These are phyloP conservation scores for Danio jaintianensis DNA, from an alignment of 2,797 vertebrate species.

Conservation along the genomic window DNA sequence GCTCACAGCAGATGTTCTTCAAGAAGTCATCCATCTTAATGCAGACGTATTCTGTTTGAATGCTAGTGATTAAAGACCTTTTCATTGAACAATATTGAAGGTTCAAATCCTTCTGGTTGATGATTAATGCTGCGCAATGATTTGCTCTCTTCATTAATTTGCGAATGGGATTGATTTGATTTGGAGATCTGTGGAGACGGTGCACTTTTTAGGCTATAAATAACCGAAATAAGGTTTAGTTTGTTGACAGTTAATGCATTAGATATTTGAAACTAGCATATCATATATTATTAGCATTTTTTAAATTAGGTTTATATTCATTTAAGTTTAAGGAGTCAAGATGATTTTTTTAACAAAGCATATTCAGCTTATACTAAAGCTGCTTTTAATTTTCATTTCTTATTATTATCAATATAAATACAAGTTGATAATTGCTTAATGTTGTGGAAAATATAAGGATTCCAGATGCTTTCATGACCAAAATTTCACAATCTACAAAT, in stretches of 20 bases:
- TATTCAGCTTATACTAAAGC: too few species aligned
- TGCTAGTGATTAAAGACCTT: slow-evolving; percentile 26
- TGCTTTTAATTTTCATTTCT: too few species aligned
- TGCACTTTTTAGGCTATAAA: neutral
- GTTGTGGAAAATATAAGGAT: too few species aligned
- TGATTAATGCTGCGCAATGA: neutral
- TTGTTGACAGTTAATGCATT: neutral
- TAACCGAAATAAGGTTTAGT: neutral
- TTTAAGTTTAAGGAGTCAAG: too few species aligned
- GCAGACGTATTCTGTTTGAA: slow-evolving; percentile 22
- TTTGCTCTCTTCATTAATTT: neutral
- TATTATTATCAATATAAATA: too few species aligned
- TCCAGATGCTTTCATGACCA: too few species aligned
- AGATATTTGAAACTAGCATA: neutral
- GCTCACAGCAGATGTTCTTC: slow-evolving; percentile 42
- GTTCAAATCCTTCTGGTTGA: neutral
- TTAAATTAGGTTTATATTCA: too few species aligned
- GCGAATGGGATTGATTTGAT: neutral
- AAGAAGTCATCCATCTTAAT: slow-evolving; percentile 39
- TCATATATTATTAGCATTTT: too few species aligned
- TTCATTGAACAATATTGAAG: slow-evolving; percentile 12
- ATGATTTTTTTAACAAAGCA: too few species aligned
- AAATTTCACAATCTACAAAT: too few species aligned
- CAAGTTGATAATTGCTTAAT: too few species aligned
- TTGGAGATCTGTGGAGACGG: neutral